phyloP scores from a whole-genome alignment of 2,113 vertebrate genomes.

The Promerops cafer region DNA sequence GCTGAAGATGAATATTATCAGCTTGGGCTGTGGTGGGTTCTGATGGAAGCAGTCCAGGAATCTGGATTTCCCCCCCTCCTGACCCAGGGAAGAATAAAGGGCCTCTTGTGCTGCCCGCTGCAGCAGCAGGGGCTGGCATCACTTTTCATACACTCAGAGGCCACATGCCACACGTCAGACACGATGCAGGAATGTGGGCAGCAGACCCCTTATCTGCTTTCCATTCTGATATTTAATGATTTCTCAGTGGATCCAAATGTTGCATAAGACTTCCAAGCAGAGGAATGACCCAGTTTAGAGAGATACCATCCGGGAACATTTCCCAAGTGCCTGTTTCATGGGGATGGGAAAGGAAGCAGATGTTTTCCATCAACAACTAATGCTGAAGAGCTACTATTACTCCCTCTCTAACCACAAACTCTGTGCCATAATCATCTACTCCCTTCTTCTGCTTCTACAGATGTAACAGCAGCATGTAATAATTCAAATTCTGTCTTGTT shows the following conservation, averaged over 20 bases:
- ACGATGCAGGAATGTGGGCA: not conserved
- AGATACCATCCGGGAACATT: conserved; percentile 17
- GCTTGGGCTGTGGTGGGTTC: not conserved
- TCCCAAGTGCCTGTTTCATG: conserved; percentile 46
- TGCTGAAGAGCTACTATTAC: conserved; percentile 53
- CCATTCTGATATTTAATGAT: conserved; percentile 1
- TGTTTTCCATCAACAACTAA: conserved; percentile 68
- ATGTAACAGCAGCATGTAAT: conserved; percentile 60
- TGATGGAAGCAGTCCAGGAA: not conserved
- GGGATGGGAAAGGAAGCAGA: conserved; percentile 63
- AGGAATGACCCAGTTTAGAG: conserved; percentile 29
- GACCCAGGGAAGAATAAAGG: not conserved
- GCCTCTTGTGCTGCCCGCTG: not conserved
- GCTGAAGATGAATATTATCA: not conserved
- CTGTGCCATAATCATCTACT: conserved; percentile 62
- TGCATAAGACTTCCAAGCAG: conserved; percentile 15
- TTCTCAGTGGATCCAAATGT: conserved; percentile 32
- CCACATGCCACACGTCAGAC: not conserved
- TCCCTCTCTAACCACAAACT: conserved; percentile 65
- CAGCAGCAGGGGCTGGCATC: not conserved
- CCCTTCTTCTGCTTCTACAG: conserved; percentile 64
- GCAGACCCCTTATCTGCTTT: not conserved
- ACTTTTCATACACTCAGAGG: not conserved
- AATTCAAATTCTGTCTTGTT: conserved; percentile 71
- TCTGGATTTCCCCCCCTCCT: not conserved